Percentiles rank a stretch among this genome's conserved stretches.
Evolutionary conservation across 2,888 invertebrate genomes (phyloP).

Genomic region (Ganaspis brasiliensis): DNA sequence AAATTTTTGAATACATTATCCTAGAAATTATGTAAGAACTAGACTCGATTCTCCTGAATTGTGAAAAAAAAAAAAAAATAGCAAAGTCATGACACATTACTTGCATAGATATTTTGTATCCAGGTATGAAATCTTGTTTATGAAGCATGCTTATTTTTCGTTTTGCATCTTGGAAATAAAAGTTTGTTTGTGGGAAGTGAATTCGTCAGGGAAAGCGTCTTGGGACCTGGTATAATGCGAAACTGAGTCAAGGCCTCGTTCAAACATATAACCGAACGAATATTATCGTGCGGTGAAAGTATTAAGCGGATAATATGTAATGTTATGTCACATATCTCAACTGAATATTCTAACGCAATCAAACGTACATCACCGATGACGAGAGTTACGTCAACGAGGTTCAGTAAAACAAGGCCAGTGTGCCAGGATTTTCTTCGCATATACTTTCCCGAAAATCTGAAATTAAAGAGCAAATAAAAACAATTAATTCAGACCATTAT

Average conservation of each 20-base stretch:
- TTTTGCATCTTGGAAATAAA: not conserved
- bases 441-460: not conserved
- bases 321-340: slow-evolving; percentile 63
- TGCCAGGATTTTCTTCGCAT: not conserved
- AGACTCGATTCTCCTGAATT: not conserved
- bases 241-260: slow-evolving; percentile 67
- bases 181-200: slow-evolving; percentile 35
- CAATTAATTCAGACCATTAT: too few species aligned
- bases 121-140: not conserved
- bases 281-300: slow-evolving; percentile 64
- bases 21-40: slow-evolving; percentile 4
- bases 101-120: not conserved
- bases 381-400: slow-evolving; percentile 42
- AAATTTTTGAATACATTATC: not conserved
- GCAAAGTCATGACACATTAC: slow-evolving; percentile 10
- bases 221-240: slow-evolving; percentile 46
- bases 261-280: slow-evolving; percentile 56
- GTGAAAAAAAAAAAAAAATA: not conserved
- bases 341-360: slow-evolving; percentile 54
- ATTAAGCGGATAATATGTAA: slow-evolving; percentile 52
- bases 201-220: slow-evolving; percentile 56
- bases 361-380: slow-evolving; percentile 44
- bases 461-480: not conserved
- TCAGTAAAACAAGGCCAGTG: slow-evolving; percentile 24
- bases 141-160: slow-evolving; percentile 3